Percentiles rank a stretch among this genome's conserved stretches.
Conservation (phyloP, 2,888 invertebrate species). For the Tenthredo distinguenda region DNA sequence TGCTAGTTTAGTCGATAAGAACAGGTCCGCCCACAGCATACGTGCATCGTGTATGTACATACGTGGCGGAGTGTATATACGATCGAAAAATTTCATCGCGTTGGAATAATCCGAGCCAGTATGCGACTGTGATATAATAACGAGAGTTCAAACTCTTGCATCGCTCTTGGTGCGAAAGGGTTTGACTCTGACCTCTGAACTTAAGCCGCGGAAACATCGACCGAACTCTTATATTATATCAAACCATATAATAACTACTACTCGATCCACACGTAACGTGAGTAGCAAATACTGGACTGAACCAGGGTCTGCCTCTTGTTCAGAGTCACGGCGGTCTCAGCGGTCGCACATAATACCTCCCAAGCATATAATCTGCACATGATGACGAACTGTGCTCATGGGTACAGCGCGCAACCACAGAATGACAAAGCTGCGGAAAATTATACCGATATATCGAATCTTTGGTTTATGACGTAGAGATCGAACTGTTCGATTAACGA, state of each 20-base stretch:
- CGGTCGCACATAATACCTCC: slow-evolving; percentile 13
- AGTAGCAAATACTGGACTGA: background rate
- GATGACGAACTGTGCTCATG: background rate
- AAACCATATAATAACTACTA: background rate
- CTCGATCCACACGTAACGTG: background rate
- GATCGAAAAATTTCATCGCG: slow-evolving; percentile 24
- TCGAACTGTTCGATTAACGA: no score
- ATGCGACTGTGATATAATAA: background rate
- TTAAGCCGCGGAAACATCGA: background rate
- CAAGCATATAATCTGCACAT: background rate
- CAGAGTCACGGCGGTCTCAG: slow-evolving; percentile 21
- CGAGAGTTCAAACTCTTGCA: background rate
- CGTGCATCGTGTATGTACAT: background rate
- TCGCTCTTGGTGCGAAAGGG: background rate
- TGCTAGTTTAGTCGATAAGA: slow-evolving; percentile 36
- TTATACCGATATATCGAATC: no score
- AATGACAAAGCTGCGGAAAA: background rate
- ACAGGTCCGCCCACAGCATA: slow-evolving; percentile 44
- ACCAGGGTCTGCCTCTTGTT: background rate
- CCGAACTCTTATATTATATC: background rate
- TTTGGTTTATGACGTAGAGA: no score
- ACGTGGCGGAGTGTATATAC: background rate
- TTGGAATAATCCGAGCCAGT: background rate
- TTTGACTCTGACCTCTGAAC: background rate
- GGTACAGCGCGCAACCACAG: background rate